phyloP scores from a whole-genome alignment of 2,113 vertebrate genomes.

The Anguilla rostrata region DNA sequence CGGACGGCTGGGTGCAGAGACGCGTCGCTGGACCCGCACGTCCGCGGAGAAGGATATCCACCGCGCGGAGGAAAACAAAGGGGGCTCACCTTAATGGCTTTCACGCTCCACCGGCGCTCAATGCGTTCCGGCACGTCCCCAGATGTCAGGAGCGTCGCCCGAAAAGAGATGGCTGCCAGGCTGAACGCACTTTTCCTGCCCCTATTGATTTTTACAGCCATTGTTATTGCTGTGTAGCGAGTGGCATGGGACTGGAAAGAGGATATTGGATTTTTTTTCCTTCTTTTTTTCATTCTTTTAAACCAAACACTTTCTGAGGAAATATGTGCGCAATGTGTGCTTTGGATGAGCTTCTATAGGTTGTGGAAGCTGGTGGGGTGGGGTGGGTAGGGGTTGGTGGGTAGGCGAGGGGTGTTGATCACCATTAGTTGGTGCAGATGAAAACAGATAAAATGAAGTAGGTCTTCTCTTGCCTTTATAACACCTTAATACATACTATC shows the following conservation, averaged over 20 bases:
- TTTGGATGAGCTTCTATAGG: background rate
- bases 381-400: background rate
- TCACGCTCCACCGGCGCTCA: slow-evolving; percentile 22
- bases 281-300: background rate
- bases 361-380: background rate
- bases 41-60: slow-evolving; percentile 19
- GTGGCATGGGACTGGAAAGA: background rate
- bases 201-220: slow-evolving; percentile 19
- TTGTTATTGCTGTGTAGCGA: slow-evolving; percentile 8
- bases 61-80: background rate
- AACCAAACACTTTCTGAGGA: slow-evolving; percentile 11
- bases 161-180: background rate
- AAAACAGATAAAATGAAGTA: background rate
- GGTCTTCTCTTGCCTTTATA: background rate
- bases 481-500: background rate
- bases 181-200: background rate
- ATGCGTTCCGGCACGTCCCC: slow-evolving; percentile 15
- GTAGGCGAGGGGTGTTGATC: too few species aligned
- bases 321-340: background rate
- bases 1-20: background rate
- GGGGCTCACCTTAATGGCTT: slow-evolving; percentile 22
- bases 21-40: background rate
- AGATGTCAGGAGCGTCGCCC: slow-evolving; percentile 8
- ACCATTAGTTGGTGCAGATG: background rate
- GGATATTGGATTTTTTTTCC: slow-evolving; percentile 11